Evolutionary conservation across 2,797 vertebrate species (phyloP), one percentile per base, ranked within the genome.

Genomic region (Chromobotia macracanthus): DNA sequence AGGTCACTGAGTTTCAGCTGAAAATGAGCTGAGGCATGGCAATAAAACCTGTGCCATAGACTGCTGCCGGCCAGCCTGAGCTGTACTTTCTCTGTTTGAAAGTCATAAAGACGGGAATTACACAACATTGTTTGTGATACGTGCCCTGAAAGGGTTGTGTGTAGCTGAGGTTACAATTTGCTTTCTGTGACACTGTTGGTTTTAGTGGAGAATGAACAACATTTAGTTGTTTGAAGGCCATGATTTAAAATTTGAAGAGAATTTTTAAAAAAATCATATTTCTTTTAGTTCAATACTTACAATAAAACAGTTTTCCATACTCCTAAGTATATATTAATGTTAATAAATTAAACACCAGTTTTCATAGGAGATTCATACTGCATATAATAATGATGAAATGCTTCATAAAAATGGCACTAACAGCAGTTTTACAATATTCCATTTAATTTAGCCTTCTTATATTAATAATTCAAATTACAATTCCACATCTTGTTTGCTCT

Each of bases 1-100:
- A 83, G 75, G 79, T 79, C 74, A 66, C 67, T 73, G 71, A 65
- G 79, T 85, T 79, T 72, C 13, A 55, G 41, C 50, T 71, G 19
- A 60, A 81, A 85, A 81, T 79, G 53, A 58, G 58, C 51, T 35
- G 73, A 50, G 75, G 48, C n/a, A 63, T n/a, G 18, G 55, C 66
- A 64, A 53, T 79, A 83, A 79, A 78, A 25, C 44, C 4, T 18
- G n/a, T 19, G 61, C 56, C 28, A 38, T 75, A 50, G 61, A 38
- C 21, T 16, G 61, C 61, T 13, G 51, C 3, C 13, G 44, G 56
- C 68, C 28, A 69, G 16, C 5, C 5, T 31, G 55, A 64, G 48
- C 28, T 21, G 55, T 64, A 25, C 41, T 77, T 69, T 31, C 41
- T 65, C 16, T 50, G 31, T 78, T 78, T 51, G 51, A 79, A 81